Percentiles rank a stretch among this genome's conserved stretches.
Evolutionary conservation across 2,113 vertebrate species (phyloP).

Genomic region (Arenaria interpres): DNA sequence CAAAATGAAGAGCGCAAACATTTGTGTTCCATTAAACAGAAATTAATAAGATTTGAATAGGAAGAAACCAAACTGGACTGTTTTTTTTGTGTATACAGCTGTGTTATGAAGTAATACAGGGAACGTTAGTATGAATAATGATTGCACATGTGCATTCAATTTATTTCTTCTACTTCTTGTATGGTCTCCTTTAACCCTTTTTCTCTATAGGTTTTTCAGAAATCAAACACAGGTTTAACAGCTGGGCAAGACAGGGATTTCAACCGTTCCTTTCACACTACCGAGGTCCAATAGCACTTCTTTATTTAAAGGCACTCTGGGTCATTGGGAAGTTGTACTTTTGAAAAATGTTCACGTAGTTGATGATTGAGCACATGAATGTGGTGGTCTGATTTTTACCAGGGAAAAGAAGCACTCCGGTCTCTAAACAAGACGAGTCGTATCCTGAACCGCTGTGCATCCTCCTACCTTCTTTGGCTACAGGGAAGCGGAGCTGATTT

Average conservation of each 20-base stretch:
- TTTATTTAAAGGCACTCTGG: conserved; percentile 38
- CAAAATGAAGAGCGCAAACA: conserved; percentile 67
- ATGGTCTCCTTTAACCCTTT: conserved; percentile 61
- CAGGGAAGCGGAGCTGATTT: not conserved
- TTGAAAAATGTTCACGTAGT: conserved; percentile 53
- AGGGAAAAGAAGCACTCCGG: not conserved
- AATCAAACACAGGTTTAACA: conserved; percentile 67
- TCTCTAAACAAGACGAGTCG: not conserved
- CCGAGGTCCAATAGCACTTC: not conserved
- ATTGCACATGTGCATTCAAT: conserved; percentile 74
- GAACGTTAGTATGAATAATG: conserved; percentile 72
- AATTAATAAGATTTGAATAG: conserved; percentile 74
- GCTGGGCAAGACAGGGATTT: conserved; percentile 55
- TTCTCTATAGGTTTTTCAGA: conserved; percentile 65
- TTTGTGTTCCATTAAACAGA: conserved; percentile 76
- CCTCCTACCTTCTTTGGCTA: not conserved
- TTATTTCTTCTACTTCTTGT: conserved; percentile 74
- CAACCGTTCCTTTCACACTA: conserved; percentile 31
- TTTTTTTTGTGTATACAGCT: conserved; percentile 75
- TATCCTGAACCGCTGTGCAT: not conserved
- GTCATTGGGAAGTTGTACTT: conserved; percentile 52
- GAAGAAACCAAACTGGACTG: conserved; percentile 63
- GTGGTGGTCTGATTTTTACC: not conserved
- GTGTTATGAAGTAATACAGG: conserved; percentile 74
- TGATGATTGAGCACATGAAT: conserved; percentile 4